Evolutionary conservation across 1,140 invertebrate genomes (phyloP).

Genomic region (Goniozus legneri): DNA sequence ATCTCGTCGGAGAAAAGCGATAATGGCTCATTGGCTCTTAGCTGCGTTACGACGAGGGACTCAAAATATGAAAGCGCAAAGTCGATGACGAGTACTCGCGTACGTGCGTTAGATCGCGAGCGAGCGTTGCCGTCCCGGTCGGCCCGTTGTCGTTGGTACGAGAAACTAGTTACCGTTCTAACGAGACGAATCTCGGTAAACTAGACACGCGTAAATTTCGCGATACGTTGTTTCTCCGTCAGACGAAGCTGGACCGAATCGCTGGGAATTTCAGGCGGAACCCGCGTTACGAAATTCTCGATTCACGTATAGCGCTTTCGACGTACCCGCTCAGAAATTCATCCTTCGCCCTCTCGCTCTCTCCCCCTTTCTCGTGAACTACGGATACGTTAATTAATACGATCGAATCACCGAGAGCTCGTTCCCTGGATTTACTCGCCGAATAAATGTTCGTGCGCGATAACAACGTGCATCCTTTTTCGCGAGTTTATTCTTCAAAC

Average conservation of each 20-base stretch:
- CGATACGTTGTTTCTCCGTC: slow-evolving; percentile 3
- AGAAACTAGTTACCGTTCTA: slow-evolving; percentile 11
- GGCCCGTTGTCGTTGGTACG: slow-evolving; percentile 20
- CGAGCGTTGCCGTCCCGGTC: slow-evolving; percentile 9
- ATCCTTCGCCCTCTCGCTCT: background rate
- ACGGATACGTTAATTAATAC: too few relatives aligned
- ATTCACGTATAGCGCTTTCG: too few relatives aligned
- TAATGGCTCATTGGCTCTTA: too few relatives aligned
- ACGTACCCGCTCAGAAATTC: too few relatives aligned
- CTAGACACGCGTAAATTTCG: slow-evolving; percentile 11
- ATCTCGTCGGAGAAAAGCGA: too few relatives aligned
- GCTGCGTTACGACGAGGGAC: too few relatives aligned
- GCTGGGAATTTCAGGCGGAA: slow-evolving; percentile 9
- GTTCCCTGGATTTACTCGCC: too few relatives aligned
- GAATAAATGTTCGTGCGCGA: too few relatives aligned
- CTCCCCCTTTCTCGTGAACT: slow-evolving; percentile 13
- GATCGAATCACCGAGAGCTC: too few relatives aligned
- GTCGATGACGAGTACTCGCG: slow-evolving; percentile 2
- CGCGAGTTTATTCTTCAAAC: too few relatives aligned
- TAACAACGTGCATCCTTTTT: too few relatives aligned
- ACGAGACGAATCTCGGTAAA: slow-evolving; percentile 15
- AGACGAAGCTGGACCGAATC: slow-evolving; percentile 13
- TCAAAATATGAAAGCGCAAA: background rate
- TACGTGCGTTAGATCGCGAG: slow-evolving; percentile 22
- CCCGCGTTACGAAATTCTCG: too few relatives aligned